Evolutionary conservation across 1,140 invertebrate species (phyloP).

Genomic region (Geopemphigus sp.): DNA sequence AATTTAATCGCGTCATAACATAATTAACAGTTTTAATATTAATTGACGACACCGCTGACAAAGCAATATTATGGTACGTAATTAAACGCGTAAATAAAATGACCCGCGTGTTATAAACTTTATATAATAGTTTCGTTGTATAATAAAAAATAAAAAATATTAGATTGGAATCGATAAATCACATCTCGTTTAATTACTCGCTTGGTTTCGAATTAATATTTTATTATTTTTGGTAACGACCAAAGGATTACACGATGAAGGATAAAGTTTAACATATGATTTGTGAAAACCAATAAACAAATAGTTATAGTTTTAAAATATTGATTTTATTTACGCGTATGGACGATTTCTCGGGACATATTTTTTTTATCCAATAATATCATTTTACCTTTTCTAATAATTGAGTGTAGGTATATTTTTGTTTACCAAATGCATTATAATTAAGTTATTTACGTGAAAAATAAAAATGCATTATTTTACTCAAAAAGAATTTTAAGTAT

Average conservation of each 20-base stretch:
- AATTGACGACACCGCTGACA: not conserved
- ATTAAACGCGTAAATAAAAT: not conserved
- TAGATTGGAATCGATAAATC: no score
- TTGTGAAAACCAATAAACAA: not conserved
- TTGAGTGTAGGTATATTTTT: no score
- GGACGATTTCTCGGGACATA: no score
- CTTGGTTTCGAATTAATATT: not conserved
- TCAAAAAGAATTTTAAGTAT: no score
- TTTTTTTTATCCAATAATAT: no score
- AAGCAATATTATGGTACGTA: not conserved
- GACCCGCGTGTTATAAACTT: not conserved
- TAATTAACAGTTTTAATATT: not conserved
- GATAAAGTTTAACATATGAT: not conserved
- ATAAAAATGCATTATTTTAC: no score
- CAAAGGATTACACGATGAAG: not conserved
- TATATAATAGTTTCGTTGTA: not conserved
- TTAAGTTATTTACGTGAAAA: no score
- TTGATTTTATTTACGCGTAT: not conserved
- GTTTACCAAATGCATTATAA: no score
- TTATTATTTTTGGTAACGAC: constrained; percentile 17
- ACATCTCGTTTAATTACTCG: no score
- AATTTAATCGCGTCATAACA: not conserved
- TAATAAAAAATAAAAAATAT: no score
- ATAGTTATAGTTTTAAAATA: constrained; percentile 3
- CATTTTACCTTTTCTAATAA: no score